phyloP scores from a whole-genome alignment of 2,797 vertebrate species.

The Oreochromis mossambicus region DNA sequence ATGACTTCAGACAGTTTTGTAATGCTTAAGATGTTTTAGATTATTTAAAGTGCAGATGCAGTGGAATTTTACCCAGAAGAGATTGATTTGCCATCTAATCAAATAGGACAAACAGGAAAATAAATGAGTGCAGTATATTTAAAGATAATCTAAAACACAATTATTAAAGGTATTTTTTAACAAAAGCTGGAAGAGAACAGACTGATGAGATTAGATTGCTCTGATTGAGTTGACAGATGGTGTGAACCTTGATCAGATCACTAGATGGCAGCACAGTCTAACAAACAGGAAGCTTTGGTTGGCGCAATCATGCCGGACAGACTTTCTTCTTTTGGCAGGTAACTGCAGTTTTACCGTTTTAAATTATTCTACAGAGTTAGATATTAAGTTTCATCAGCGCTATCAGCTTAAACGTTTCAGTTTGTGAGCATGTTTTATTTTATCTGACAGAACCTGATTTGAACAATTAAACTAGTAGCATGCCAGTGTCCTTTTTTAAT shows the following conservation, averaged over 20 bases:
- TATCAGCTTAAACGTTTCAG: accelerated
- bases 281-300: neutral
- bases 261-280: slow-evolving; percentile 42
- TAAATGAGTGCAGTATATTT: neutral
- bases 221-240: neutral
- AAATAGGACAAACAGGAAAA: neutral
- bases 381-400: neutral
- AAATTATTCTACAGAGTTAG: neutral
- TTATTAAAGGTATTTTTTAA: neutral
- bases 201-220: neutral
- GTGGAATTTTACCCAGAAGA: neutral
- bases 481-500: accelerated
- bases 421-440: neutral
- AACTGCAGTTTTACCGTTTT: neutral
- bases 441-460: accelerated
- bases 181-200: neutral
- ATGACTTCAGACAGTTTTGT: neutral
- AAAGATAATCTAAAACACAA: neutral
- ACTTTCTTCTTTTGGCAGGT: neutral
- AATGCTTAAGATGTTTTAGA: accelerated
- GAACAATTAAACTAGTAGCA: neutral
- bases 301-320: accelerated
- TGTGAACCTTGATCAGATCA: neutral
- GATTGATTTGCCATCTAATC: neutral
- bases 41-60: neutral